phyloP scores from a whole-genome alignment of 2,888 invertebrate genomes.

The Homarus gammarus region DNA sequence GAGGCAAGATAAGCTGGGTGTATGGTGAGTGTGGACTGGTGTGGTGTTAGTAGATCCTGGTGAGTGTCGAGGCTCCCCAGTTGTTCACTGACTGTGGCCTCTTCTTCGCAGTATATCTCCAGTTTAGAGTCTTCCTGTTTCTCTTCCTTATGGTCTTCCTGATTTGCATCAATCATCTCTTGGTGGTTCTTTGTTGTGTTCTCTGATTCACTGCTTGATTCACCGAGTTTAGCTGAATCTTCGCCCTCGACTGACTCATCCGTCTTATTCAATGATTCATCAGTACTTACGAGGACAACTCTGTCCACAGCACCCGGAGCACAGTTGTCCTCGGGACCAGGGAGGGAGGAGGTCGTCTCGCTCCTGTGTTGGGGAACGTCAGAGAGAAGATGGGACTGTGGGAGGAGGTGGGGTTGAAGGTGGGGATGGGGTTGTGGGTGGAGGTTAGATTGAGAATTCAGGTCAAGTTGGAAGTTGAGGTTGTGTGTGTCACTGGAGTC shows the following conservation, averaged over 20 bases:
- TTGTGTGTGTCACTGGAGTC: neutral
- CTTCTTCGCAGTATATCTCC: no score
- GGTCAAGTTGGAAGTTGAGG: neutral
- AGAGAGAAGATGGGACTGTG: no score
- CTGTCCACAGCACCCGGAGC: no score
- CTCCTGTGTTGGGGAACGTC: no score
- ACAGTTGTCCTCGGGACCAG: no score
- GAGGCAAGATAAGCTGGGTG: conserved; percentile 23
- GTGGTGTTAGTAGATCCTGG: neutral
- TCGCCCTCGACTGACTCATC: neutral
- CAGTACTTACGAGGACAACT: no score
- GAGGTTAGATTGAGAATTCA: no score
- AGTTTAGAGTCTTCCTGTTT: neutral
- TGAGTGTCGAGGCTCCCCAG: neutral
- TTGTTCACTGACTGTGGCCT: no score
- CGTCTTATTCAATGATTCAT: no score
- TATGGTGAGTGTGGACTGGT: neutral
- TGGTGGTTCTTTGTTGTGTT: neutral
- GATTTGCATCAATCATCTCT: neutral
- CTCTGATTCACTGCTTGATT: neutral
- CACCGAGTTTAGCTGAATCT: neutral
- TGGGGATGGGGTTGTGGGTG: neutral
- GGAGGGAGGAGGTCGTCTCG: no score
- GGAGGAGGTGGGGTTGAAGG: neutral
- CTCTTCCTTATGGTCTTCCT: neutral